A percentile compares a stretch with the other conserved stretches of the same genome.
Evolutionary conservation across 2,113 vertebrate genomes (phyloP).

Genomic region (Eclectus roratus): DNA sequence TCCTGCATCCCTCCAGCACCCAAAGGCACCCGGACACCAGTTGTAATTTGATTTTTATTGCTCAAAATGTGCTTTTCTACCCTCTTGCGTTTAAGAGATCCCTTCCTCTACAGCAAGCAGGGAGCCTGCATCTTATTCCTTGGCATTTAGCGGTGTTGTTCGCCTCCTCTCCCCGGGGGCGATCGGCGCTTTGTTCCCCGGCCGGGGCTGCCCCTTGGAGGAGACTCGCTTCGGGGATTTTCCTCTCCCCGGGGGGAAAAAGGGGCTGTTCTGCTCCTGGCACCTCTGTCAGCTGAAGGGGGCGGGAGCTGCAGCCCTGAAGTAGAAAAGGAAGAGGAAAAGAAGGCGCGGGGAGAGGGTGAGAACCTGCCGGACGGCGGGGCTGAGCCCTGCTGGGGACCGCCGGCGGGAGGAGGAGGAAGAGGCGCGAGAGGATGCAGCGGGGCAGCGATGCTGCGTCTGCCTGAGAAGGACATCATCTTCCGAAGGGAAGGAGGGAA

Average conservation of each 20-base stretch:
- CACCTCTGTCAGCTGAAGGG: slow-evolving; percentile 26
- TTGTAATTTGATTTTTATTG: too few relatives aligned
- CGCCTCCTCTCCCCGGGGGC: neutral
- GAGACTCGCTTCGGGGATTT: neutral
- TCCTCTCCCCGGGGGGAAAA: neutral
- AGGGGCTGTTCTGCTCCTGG: neutral
- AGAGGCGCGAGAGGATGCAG: neutral
- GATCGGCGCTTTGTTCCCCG: neutral
- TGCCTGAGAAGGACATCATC: neutral
- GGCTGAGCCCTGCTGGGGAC: neutral
- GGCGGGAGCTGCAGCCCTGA: slow-evolving; percentile 28
- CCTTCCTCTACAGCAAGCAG: neutral
- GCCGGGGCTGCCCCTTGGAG: neutral
- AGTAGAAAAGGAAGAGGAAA: slow-evolving; percentile 38
- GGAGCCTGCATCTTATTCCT: neutral
- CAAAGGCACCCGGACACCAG: neutral
- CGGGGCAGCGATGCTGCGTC: neutral
- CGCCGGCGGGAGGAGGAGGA: neutral
- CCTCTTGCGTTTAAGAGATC: neutral
- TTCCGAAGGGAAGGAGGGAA: neutral
- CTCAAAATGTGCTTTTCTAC: neutral
- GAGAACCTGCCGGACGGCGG: neutral
- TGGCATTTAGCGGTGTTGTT: neutral
- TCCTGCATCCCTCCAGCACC: neutral
- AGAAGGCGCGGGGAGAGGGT: neutral